Evolutionary conservation across 2,797 vertebrate genomes (phyloP).

Genomic region (Sciurus vulgaris): DNA sequence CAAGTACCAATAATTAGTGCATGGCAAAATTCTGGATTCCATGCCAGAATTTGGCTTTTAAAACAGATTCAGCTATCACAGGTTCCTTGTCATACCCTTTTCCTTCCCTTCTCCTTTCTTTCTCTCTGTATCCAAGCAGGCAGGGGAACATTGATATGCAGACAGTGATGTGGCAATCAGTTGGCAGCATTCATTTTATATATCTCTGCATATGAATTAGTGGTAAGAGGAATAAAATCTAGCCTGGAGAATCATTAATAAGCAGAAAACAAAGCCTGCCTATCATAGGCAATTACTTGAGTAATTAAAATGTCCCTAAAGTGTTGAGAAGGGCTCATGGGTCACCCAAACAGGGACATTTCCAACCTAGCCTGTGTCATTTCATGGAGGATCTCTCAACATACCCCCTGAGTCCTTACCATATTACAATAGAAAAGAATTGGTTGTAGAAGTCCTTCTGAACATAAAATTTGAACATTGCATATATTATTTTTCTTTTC

Average conservation of each 20-base stretch:
- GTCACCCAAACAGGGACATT: constrained; percentile 29
- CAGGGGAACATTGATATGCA: constrained; percentile 67
- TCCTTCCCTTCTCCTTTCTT: neutral
- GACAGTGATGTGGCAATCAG: constrained; percentile 44
- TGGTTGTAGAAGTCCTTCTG: constrained; percentile 45
- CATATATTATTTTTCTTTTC: neutral
- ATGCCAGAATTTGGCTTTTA: constrained; percentile 33
- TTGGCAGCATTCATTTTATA: constrained; percentile 50
- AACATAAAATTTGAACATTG: constrained; percentile 42
- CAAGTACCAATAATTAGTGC: neutral
- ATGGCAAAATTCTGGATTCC: constrained; percentile 21
- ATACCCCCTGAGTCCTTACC: neutral
- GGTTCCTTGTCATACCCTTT: neutral
- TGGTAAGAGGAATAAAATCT: constrained; percentile 66
- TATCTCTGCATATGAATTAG: constrained; percentile 70
- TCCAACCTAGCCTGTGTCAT: neutral
- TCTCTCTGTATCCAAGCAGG: neutral
- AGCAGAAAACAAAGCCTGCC: constrained; percentile 73
- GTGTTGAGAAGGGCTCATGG: neutral
- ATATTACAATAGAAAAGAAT: neutral
- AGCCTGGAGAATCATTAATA: constrained; percentile 68
- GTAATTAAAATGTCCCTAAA: constrained; percentile 68
- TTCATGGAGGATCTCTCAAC: constrained; percentile 32
- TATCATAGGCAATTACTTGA: constrained; percentile 63
- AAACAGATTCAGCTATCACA: constrained; percentile 5